Conservation (phyloP, 35 echinoderm and acorn worm species). For the Holothuria glaberrima region DNA sequence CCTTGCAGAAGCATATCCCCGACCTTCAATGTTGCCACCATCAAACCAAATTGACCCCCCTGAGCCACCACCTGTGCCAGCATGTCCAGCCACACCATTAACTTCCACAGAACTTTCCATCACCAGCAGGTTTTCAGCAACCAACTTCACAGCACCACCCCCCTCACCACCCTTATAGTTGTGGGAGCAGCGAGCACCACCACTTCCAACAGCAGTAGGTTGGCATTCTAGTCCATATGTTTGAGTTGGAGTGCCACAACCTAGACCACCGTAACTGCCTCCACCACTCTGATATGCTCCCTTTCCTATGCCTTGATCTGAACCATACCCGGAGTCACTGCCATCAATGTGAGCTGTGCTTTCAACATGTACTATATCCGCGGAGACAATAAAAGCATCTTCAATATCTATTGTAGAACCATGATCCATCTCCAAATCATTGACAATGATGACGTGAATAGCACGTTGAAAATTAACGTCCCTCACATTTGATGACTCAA, state of each 20-base stretch:
- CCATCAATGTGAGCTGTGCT: slow-evolving; percentile 33
- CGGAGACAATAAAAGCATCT: slow-evolving; percentile 59
- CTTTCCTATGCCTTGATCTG: slow-evolving; percentile 54
- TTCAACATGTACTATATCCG: slow-evolving; percentile 60
- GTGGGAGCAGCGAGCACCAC: slow-evolving; percentile 45
- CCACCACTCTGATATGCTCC: neutral
- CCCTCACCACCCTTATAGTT: slow-evolving; percentile 47
- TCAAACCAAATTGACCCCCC: slow-evolving; percentile 87
- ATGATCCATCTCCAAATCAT: slow-evolving; percentile 76
- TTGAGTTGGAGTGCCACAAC: slow-evolving; percentile 10
- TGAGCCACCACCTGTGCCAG: slow-evolving; percentile 76
- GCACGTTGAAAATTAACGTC: slow-evolving; percentile 1
- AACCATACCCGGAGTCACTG: slow-evolving; percentile 60
- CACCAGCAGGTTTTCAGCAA: slow-evolving; percentile 40
- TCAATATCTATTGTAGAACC: slow-evolving; percentile 18
- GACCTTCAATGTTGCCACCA: slow-evolving; percentile 74
- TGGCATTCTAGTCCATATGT: slow-evolving; percentile 66
- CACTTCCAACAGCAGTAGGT: slow-evolving; percentile 73
- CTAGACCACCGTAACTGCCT: slow-evolving; percentile 45
- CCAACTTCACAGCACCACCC: slow-evolving; percentile 64
- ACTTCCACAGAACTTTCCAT: slow-evolving; percentile 65
- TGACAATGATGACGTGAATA: slow-evolving; percentile 47
- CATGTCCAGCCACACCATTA: slow-evolving; percentile 30
- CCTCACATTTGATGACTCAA: slow-evolving; percentile 25
- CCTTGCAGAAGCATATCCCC: slow-evolving; percentile 57